These are phyloP conservation scores for Stictonetta naevosa DNA, from an alignment of 2,113 vertebrate genomes.

Conservation along the genomic window DNA sequence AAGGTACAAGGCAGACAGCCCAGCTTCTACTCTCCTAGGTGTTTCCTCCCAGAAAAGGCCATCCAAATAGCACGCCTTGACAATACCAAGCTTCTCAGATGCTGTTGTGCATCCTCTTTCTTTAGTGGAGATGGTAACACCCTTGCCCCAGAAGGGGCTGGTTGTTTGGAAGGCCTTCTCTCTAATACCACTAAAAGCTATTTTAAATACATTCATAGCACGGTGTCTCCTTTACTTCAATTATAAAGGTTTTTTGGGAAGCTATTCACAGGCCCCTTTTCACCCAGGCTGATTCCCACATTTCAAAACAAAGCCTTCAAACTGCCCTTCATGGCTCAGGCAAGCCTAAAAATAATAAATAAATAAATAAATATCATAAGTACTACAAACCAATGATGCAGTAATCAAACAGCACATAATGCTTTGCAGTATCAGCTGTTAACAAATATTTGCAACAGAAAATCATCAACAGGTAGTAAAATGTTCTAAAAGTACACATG, in stretches of 20 bases:
- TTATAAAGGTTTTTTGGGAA: neutral
- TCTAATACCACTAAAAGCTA: neutral
- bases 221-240: neutral
- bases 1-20: no score
- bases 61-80: neutral
- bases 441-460: neutral
- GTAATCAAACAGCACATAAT: neutral
- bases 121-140: neutral
- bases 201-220: neutral
- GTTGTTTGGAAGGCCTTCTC: neutral
- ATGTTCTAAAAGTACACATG: neutral
- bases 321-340: neutral
- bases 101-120: neutral
- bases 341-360: neutral
- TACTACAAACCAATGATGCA: neutral
- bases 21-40: neutral
- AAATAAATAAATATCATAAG: neutral
- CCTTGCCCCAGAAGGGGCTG: neutral
- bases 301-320: neutral
- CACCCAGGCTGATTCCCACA: neutral
- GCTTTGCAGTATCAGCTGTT: neutral
- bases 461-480: neutral
- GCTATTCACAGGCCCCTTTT: neutral
- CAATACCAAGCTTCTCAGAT: neutral
- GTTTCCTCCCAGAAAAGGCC: neutral